Evolutionary conservation across 2,113 vertebrate species (phyloP).

Genomic region (Coryphaenoides rupestris): DNA sequence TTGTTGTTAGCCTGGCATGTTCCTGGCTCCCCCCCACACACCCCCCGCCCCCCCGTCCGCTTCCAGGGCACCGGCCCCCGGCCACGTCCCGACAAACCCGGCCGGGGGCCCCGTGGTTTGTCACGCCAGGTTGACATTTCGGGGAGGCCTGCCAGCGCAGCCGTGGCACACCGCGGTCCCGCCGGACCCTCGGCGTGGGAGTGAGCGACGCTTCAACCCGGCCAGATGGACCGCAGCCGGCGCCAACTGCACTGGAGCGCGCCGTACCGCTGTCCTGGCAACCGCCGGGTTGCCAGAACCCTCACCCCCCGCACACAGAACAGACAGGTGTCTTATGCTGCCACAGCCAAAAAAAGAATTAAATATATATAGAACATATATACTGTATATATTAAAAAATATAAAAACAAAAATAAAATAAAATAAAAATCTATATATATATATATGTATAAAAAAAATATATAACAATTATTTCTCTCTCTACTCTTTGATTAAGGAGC

Average conservation of each 20-base stretch:
- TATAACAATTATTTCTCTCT: too few species aligned
- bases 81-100: slow-evolving; percentile 41
- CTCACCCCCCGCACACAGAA: slow-evolving; percentile 56
- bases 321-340: slow-evolving; percentile 59
- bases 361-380: too few species aligned
- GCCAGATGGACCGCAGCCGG: slow-evolving; percentile 70
- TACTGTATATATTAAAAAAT: too few species aligned
- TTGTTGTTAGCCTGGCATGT: slow-evolving; percentile 64
- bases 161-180: slow-evolving; percentile 55
- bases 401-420: too few species aligned
- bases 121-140: slow-evolving; percentile 70
- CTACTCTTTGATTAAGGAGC: too few species aligned
- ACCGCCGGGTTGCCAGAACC: slow-evolving; percentile 32
- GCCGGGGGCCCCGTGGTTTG: slow-evolving; percentile 54
- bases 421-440: too few species aligned
- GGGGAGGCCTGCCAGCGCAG: slow-evolving; percentile 64
- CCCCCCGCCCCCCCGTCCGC: too few species aligned
- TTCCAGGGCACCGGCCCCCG: slow-evolving; percentile 49
- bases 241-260: slow-evolving; percentile 64
- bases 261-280: slow-evolving; percentile 63
- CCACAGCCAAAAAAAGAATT: slow-evolving; percentile 23
- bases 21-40: slow-evolving; percentile 66
- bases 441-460: too few species aligned
- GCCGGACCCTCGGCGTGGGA: slow-evolving; percentile 67
- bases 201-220: slow-evolving; percentile 52